Evolutionary conservation across 1,140 invertebrate species (phyloP).

Genomic region (Babylonia areolata): DNA sequence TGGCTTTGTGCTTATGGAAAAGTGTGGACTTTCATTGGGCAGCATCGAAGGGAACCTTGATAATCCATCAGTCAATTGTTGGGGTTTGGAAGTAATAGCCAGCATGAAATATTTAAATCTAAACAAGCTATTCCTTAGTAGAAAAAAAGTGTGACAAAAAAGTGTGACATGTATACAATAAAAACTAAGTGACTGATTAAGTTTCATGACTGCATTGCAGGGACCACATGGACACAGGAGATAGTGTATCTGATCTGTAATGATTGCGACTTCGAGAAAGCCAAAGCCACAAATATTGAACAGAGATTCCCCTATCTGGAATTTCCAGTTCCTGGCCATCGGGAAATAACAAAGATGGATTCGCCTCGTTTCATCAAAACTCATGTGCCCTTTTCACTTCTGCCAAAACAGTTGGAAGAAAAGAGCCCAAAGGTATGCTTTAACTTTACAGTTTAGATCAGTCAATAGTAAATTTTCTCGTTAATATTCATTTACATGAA

Average conservation of each 20-base stretch:
- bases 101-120: too few relatives aligned
- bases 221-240: constrained; percentile 79
- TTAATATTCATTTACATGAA: too few relatives aligned
- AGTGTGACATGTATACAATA: not conserved
- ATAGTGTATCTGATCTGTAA: constrained; percentile 77
- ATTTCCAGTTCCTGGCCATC: constrained; percentile 76
- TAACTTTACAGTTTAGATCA: too few relatives aligned
- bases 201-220: constrained; percentile 62
- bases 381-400: constrained; percentile 75
- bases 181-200: too few relatives aligned
- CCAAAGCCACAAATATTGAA: constrained; percentile 68
- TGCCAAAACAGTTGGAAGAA: constrained; percentile 71
- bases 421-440: constrained; percentile 79
- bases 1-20: too few relatives aligned
- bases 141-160: not conserved
- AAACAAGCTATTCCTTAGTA: too few relatives aligned
- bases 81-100: too few relatives aligned
- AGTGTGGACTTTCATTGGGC: too few relatives aligned
- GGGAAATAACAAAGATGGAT: constrained; percentile 62
- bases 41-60: too few relatives aligned
- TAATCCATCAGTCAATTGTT: too few relatives aligned
- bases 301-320: constrained; percentile 78
- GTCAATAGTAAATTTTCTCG: too few relatives aligned
- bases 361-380: constrained; percentile 77
- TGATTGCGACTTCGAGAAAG: constrained; percentile 73